Evolutionary conservation across 2,888 invertebrate species (phyloP).

Genomic region (Callimorpha dominula): DNA sequence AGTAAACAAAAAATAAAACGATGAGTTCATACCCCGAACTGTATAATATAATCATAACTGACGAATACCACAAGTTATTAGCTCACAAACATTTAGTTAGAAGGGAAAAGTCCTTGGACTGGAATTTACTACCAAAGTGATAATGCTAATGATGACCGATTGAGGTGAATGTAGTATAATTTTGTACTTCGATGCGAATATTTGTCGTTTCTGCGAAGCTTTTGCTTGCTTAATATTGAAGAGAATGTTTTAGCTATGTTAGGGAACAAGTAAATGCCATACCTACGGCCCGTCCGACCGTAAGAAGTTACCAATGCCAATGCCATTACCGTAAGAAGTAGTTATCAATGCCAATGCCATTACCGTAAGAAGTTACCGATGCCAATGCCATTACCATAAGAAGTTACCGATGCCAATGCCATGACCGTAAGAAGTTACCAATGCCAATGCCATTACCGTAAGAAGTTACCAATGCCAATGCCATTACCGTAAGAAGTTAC

Average conservation of each 20-base stretch:
- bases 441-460: too few relatives aligned
- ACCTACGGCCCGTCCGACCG: too few relatives aligned
- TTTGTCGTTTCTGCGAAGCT: constrained; percentile 10
- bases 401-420: too few relatives aligned
- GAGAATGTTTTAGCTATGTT: neutral
- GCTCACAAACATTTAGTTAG: constrained; percentile 16
- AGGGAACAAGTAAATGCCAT: too few relatives aligned
- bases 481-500: too few relatives aligned
- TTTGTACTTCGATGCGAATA: neutral
- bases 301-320: too few relatives aligned
- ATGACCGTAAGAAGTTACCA: too few relatives aligned
- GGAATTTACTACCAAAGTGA: constrained; percentile 5
- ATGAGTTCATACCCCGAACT: constrained; percentile 48
- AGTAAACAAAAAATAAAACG: constrained; percentile 38
- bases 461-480: too few relatives aligned
- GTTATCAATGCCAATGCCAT: too few relatives aligned
- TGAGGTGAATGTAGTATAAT: constrained; percentile 21
- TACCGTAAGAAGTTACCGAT: too few relatives aligned
- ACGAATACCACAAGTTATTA: constrained; percentile 4
- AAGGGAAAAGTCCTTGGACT: constrained; percentile 42
- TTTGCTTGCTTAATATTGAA: neutral
- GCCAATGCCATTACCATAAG: too few relatives aligned
- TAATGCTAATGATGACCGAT: constrained; percentile 14
- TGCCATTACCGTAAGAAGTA: too few relatives aligned
- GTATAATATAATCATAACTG: constrained; percentile 30